Evolutionary conservation across 1,140 invertebrate species (phyloP).

Genomic region (Gryllus bimaculatus): DNA sequence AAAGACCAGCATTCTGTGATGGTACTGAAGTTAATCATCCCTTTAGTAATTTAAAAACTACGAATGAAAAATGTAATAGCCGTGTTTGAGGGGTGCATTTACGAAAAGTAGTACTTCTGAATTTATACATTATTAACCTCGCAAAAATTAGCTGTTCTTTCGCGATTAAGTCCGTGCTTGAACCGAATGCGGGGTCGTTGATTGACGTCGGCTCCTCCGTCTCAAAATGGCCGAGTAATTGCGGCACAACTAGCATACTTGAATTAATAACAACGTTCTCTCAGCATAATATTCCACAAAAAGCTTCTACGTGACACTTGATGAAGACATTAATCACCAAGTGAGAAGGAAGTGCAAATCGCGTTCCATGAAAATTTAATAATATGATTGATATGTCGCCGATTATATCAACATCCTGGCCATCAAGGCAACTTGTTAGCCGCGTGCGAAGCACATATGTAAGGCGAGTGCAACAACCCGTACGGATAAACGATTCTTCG

Average conservation of each 20-base stretch:
- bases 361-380: background rate
- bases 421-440: background rate
- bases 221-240: background rate
- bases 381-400: background rate
- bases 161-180: background rate
- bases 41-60: too few species aligned
- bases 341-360: background rate
- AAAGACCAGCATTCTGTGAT: too few species aligned
- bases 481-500: background rate
- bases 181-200: background rate
- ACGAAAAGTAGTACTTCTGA: too few species aligned
- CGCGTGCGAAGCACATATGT: background rate
- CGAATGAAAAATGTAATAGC: too few species aligned
- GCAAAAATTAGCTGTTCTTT: background rate
- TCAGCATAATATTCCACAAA: too few species aligned
- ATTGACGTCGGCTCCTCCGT: background rate
- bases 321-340: background rate
- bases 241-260: too few species aligned
- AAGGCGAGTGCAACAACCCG: background rate
- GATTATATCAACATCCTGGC: background rate
- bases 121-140: too few species aligned
- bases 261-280: too few species aligned
- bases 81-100: too few species aligned
- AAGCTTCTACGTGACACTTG: background rate
- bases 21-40: too few species aligned